Evolutionary conservation across 2,113 vertebrate species (phyloP), one percentile per base, ranked within the genome.

Genomic region (Hydropotes inermis): DNA sequence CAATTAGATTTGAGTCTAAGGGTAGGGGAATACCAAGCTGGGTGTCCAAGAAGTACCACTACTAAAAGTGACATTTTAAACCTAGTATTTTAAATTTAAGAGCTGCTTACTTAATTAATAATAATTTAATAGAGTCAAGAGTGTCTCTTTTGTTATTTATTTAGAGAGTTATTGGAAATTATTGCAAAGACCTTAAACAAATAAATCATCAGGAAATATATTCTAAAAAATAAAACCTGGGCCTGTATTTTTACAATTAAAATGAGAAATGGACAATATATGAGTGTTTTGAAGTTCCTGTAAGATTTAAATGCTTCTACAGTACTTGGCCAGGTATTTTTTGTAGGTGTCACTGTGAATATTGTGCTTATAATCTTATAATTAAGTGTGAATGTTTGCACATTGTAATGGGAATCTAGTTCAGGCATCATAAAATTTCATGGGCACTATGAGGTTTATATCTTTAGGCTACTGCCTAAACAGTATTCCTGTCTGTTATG

Each of bases 101-200:
- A 87, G 6, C 10, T 57, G 9, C 45, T 93, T 61, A 67, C 27
- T 95, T 91, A 82, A 45, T 90, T 91, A 95, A 96, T 3, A 70
- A 19, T 85, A 83, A 96, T 85, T 92, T 92, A 89, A 74, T 50
- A 70, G 43, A 23, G 3, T 30, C 60, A 91, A 52, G 60, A 94
- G 7, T 90, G 1, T 47, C 36, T 60, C 19, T 15, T n/a, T 91
- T 89, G 88, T 15, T 70, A 89, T 94, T 94, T 95, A 28, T 87
- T 98, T 94, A 91, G n/a, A 94, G 10, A 95, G 33, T 39, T 93
- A 95, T 39, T 95, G 25, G 50, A 97, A 97, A 97, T 83, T 76
- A 79, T 87, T 87, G 19, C 43, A 79, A 91, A 96, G 23, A 85
- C n/a, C 78, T 96, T 92, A 7, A 67, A 25, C 78, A 79, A 64